A percentile compares a stretch with the other conserved stretches of the same genome.
These are phyloP conservation scores for Zosterops japonicus DNA, from an alignment of 2,113 vertebrate species.

Conservation along the genomic window DNA sequence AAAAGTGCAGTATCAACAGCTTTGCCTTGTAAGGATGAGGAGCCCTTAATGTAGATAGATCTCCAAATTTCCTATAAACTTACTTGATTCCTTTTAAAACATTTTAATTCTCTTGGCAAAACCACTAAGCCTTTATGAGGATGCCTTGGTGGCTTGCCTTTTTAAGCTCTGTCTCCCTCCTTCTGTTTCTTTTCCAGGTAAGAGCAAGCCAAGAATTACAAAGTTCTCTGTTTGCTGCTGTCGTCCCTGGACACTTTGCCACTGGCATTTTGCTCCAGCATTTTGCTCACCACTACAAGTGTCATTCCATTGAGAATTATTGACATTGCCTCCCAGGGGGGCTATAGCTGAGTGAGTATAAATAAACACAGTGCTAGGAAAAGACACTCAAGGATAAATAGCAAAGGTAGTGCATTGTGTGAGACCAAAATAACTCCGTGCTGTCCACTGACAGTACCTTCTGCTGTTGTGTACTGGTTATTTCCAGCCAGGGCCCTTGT, in stretches of 20 bases:
- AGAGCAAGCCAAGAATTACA: neutral
- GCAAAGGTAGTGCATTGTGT: conserved; percentile 1
- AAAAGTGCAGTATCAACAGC: neutral
- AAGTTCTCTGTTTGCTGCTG: fast-evolving
- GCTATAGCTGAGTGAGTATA: neutral
- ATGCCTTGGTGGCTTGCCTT: neutral
- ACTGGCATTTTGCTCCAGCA: neutral
- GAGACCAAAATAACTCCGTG: neutral
- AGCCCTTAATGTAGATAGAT: neutral
- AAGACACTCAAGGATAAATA: conserved; percentile 24
- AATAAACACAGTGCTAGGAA: conserved; percentile 32
- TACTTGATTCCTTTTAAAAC: neutral
- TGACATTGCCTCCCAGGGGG: neutral
- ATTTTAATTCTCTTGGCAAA: neutral
- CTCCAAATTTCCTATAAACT: neutral
- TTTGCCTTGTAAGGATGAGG: conserved; percentile 1
- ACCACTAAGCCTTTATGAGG: neutral
- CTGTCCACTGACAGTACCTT: neutral
- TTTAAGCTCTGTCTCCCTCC: neutral
- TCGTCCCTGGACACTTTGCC: neutral
- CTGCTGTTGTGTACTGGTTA: fast-evolving
- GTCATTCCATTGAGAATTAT: neutral
- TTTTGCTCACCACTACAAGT: neutral
- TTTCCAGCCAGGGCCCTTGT: neutral
- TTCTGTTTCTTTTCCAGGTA: neutral